phyloP scores from a whole-genome alignment of 2,888 invertebrate genomes.

The Augiades crinisus region DNA sequence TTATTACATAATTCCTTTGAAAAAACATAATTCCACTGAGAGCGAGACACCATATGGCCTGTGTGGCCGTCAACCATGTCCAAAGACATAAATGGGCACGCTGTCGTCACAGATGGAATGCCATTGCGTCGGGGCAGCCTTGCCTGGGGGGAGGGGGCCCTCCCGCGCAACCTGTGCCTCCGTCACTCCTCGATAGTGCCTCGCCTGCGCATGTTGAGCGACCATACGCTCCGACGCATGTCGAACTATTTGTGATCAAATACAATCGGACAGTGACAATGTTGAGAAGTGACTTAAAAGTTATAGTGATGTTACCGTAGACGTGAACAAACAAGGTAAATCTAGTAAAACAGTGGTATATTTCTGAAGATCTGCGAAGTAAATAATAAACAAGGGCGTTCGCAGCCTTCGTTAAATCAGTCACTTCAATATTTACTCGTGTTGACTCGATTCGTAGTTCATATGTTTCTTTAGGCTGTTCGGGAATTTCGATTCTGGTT shows the following conservation, averaged over 20 bases:
- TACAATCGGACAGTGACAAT: conserved; percentile 44
- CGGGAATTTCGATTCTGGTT: background rate
- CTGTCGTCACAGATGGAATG: conserved; percentile 77
- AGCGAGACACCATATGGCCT: conserved; percentile 73
- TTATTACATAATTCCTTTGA: conserved; percentile 61
- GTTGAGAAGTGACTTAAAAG: conserved; percentile 53
- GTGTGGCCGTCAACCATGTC: conserved; percentile 72
- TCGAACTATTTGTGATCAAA: conserved; percentile 40
- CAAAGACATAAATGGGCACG: conserved; percentile 79
- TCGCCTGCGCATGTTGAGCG: conserved; percentile 58
- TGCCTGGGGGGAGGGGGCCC: conserved; percentile 47
- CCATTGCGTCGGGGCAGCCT: conserved; percentile 59
- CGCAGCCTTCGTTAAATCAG: conserved; percentile 28
- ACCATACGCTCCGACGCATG: conserved; percentile 42
- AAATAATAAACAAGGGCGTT: conserved; percentile 55
- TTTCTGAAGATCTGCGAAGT: conserved; percentile 37
- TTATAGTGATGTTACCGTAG: conserved; percentile 51
- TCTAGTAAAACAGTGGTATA: conserved; percentile 34
- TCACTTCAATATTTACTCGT: conserved; percentile 17
- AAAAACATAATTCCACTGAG: conserved; percentile 55
- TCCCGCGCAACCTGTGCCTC: conserved; percentile 65
- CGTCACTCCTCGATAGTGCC: conserved; percentile 56
- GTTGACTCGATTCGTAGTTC: background rate
- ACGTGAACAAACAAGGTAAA: conserved; percentile 51
- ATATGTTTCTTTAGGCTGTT: background rate